Conservation (phyloP, 2,113 vertebrate genomes). For the Calonectris borealis region DNA sequence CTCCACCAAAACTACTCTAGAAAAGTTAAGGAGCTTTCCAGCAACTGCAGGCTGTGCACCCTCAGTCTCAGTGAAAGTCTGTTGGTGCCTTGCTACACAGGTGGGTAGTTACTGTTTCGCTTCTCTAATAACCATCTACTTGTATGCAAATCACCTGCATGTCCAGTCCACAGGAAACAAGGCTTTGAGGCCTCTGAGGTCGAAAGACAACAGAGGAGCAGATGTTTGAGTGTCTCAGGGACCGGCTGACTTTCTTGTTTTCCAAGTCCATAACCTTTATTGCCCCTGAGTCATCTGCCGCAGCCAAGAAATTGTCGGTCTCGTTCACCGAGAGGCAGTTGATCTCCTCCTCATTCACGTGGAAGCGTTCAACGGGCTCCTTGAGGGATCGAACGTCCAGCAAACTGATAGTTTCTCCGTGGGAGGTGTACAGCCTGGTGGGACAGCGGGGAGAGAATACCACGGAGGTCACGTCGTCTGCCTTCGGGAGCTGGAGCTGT, state of each 20-base stretch:
- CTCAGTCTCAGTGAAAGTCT: not conserved
- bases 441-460: constrained; percentile 77
- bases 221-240: constrained; percentile 92
- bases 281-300: constrained; percentile 88
- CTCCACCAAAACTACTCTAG: not conserved
- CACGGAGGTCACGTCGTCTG: constrained; percentile 80
- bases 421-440: constrained; percentile 78
- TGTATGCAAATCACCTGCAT: constrained; percentile 88
- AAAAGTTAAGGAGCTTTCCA: not conserved
- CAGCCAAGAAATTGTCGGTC: constrained; percentile 78
- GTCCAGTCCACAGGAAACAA: constrained; percentile 93
- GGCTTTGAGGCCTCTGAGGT: constrained; percentile 88
- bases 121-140: not conserved
- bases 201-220: constrained; percentile 92
- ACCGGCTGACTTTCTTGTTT: constrained; percentile 83
- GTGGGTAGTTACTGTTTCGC: not conserved
- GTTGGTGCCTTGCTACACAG: not conserved
- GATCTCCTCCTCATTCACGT: constrained; percentile 90
- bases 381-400: constrained; percentile 84
- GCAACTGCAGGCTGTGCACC: not conserved
- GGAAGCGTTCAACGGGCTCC: constrained; percentile 71
- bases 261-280: constrained; percentile 88
- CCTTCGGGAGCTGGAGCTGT: constrained; percentile 63
- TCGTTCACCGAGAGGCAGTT: constrained; percentile 87
- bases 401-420: constrained; percentile 81